Evolutionary conservation across 2,888 invertebrate species (phyloP), one percentile per base, ranked within the genome.

Genomic region (Epinotia demarniana): DNA sequence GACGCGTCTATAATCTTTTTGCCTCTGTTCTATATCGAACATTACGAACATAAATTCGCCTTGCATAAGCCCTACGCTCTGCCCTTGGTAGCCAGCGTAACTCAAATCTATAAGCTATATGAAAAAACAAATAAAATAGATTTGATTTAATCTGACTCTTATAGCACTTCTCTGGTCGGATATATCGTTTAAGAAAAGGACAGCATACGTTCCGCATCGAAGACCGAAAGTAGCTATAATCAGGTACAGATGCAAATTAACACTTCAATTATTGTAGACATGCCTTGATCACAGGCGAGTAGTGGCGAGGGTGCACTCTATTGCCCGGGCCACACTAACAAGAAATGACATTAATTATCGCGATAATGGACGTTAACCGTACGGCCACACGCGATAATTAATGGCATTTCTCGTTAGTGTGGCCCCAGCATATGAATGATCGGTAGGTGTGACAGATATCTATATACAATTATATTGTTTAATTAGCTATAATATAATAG

Each of bases 31-130:
- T 49, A 16, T 49, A 49, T 49, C 16, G 53, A 53, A n/a, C 53
- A 53, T 53, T 53, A n/a, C 53, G 53, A 53, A n/a, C 53, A 53
- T 49, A 49, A 49, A 53, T 53, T 8, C 53, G n/a, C n/a, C n/a
- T 8, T n/a, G n/a, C 8, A 53, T n/a, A n/a, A n/a, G 53, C n/a
- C 6, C 53, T 53, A n/a, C 39, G 8, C 8, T 8, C 53, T 49
- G 16, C 5, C 16, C 13, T n/a, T 53, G 53, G 53, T 6, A n/a
- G n/a, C 53, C 53, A n/a, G 53, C 16, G n/a, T n/a, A 53, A 53
- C 53, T 53, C n/a, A n/a, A 53, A 53, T 53, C 53, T 53, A 53
- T n/a, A 39, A 53, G 2, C n/a, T 49, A 5, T 53, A n/a, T 1
- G 13, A n/a, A n/a, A n/a, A 53, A 53, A 2, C 53, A n/a, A 13